Evolutionary conservation across 2,888 invertebrate genomes (phyloP), one percentile per base, ranked within the genome.

Genomic region (Lagria hirta): DNA sequence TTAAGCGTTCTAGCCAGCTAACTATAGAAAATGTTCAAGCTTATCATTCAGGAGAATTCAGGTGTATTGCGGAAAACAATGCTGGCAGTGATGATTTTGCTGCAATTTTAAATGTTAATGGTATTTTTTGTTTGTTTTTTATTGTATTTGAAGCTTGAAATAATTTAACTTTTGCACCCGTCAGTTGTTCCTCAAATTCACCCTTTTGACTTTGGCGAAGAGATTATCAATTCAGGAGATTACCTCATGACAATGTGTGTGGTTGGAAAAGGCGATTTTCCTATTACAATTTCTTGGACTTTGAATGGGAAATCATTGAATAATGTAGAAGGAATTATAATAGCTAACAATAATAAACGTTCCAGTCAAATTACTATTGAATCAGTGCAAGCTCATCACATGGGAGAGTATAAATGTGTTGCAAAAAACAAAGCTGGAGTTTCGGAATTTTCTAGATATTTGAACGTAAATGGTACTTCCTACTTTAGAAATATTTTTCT

Each of bases 391-490:
- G 82, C 81, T 28, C 74, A 78, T 52, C 85, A 87, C 67, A 80
- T 80, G 38, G 88, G 88, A 52, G 73, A 79, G 33, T 88, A 84
- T 61, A 84, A 83, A 49, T 87, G 86, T 64, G 74, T 75, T 38
- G 86, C 81, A 8, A 72, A 71, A 32, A 87, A 86, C 69, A 73
- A 73, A 53, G 84, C 83, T 22, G 86, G 86, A 45, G 69, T 74
- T 42, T 75, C 78, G 55, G 76, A 77, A 59, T 80, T 82, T 69
- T 76, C 78, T 45, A 76, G 82, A 43, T 68, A 75, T 58, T 74
- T 83, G 56, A 77, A 79, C 69, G 82, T 85, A 22, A 28, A 37
- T 22, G 29, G 86, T 86, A 74, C 74, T 18, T 75, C 81, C n/a
- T n/a, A n/a, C n/a, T n/a, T n/a, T n/a, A n/a, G 58, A 80, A 78